These are phyloP conservation scores for Trachelus iudaicus DNA, from an alignment of 2,888 invertebrate genomes.

Conservation along the genomic window DNA sequence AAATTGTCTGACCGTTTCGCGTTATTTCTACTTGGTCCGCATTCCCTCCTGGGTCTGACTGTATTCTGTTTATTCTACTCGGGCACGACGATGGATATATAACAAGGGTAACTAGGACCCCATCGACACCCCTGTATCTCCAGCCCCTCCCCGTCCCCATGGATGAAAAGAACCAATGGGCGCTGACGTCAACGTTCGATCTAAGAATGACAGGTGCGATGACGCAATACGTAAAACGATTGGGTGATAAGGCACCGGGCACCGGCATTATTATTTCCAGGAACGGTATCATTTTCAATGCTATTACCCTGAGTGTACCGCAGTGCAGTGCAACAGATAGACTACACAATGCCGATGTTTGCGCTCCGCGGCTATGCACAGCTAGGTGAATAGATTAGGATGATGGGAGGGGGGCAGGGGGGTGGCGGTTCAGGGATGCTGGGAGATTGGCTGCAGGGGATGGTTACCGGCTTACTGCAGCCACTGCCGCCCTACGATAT, in stretches of 20 bases:
- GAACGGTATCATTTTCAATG: constrained; percentile 53
- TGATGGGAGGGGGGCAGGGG: too few relatives aligned
- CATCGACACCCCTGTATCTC: too few relatives aligned
- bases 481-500: constrained; percentile 51
- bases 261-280: background rate
- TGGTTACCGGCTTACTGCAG: constrained; percentile 24
- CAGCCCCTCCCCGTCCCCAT: too few relatives aligned
- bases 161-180: background rate
- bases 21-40: background rate
- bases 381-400: constrained; percentile 47
- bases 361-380: constrained; percentile 37
- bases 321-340: constrained; percentile 49
- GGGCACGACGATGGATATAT: background rate
- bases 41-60: background rate
- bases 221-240: background rate
- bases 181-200: background rate
- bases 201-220: background rate
- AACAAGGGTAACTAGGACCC: background rate
- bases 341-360: constrained; percentile 53
- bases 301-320: constrained; percentile 44
- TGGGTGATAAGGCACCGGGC: background rate
- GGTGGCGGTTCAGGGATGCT: constrained; percentile 23
- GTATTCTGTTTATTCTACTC: background rate
- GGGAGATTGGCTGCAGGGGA: constrained; percentile 33
- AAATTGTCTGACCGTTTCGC: background rate